Evolutionary conservation across 2,797 vertebrate genomes (phyloP).

Genomic region (Labeo calbasu): DNA sequence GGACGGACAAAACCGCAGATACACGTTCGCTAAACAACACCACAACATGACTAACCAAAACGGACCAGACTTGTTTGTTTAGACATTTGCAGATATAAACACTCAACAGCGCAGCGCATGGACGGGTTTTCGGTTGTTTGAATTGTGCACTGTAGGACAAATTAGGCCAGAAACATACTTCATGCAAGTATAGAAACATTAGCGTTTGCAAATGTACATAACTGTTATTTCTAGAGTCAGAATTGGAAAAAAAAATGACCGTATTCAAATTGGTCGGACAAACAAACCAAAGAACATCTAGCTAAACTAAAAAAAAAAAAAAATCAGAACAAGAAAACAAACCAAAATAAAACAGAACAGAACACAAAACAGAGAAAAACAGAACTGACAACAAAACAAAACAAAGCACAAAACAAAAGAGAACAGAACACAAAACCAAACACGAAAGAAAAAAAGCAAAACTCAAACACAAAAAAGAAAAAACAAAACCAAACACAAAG

Average conservation of each 20-base stretch:
- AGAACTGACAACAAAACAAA: too few relatives aligned
- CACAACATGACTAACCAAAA: constrained; percentile 33
- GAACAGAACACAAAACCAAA: not conserved
- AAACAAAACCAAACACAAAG: too few relatives aligned
- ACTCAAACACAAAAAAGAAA: too few relatives aligned
- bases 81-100: not conserved
- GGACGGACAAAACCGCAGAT: constrained; percentile 59
- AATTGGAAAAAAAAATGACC: too few relatives aligned
- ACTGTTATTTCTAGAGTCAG: not conserved
- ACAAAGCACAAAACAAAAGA: too few relatives aligned
- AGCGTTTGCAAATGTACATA: not conserved
- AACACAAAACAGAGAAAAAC: too few relatives aligned
- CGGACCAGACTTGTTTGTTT: not conserved
- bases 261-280: not conserved
- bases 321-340: not conserved
- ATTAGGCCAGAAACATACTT: not conserved
- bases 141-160: not conserved
- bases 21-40: constrained; percentile 47
- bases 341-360: not conserved
- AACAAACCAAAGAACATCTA: not conserved
- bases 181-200: not conserved
- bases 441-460: too few relatives aligned
- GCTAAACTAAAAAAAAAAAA: too few relatives aligned
- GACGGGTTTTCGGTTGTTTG: not conserved
- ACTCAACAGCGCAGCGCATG: not conserved